phyloP scores from a whole-genome alignment of 2,888 invertebrate genomes.

The Scaptomyza cyrtandrae region DNA sequence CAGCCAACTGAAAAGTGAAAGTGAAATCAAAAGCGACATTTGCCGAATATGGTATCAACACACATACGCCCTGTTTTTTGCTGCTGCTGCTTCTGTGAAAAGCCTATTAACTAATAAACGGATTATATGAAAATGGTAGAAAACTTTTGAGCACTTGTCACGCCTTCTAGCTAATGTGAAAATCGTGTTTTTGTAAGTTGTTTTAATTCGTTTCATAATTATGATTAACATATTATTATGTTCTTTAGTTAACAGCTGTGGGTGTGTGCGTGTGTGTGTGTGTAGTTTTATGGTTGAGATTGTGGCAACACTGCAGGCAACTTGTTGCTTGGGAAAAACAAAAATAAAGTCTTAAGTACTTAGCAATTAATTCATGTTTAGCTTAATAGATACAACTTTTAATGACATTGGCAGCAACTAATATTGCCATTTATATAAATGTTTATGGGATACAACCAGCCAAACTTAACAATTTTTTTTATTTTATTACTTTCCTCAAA shows the following conservation, averaged over 20 bases:
- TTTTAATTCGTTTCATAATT: conserved; percentile 58
- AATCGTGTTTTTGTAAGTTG: conserved; percentile 49
- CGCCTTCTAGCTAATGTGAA: conserved; percentile 54
- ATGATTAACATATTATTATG: conserved; percentile 60
- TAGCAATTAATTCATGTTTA: conserved; percentile 16
- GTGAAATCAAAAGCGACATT: conserved; percentile 29
- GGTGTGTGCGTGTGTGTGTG: conserved; percentile 4
- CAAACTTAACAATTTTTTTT: not conserved
- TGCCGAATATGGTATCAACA: conserved; percentile 6
- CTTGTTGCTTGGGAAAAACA: conserved; percentile 18
- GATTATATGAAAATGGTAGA: conserved; percentile 64
- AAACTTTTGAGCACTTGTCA: conserved; percentile 58
- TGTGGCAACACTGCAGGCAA: conserved; percentile 20
- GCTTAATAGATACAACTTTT: conserved; percentile 8
- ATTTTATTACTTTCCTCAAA: not conserved
- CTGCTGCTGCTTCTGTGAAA: not conserved
- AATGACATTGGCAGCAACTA: not conserved
- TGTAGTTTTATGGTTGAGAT: conserved; percentile 1
- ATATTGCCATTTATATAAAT: not conserved
- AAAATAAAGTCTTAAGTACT: conserved; percentile 1
- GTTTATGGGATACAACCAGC: too few relatives aligned
- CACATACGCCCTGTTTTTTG: conserved; percentile 40
- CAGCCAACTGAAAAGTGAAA: conserved; percentile 17
- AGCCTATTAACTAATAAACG: conserved; percentile 61
- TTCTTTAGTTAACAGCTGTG: conserved; percentile 37